A percentile compares a stretch with the other conserved stretches of the same genome.
Conservation (phyloP, 2,888 invertebrate genomes). For the Halictus quadricinctus region DNA sequence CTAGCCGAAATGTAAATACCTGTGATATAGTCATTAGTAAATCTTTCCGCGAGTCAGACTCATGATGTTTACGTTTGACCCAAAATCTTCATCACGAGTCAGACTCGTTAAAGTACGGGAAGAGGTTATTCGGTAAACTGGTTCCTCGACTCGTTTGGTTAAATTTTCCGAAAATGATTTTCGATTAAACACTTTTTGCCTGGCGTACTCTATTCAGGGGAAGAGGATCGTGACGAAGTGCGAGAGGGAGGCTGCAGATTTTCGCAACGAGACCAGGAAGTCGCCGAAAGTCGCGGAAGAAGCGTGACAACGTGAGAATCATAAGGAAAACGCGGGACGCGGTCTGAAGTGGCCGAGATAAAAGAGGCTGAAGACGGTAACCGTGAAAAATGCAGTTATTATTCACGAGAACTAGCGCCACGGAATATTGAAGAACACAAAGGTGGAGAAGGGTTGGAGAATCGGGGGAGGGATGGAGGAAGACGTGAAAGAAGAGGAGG, state of each 20-base stretch:
- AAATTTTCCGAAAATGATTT: too few species aligned
- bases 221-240: neutral
- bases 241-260: neutral
- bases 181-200: neutral
- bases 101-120: too few species aligned
- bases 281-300: neutral
- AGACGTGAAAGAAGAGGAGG: neutral
- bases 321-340: neutral
- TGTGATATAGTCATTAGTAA: too few species aligned
- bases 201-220: neutral
- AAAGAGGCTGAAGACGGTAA: conserved; percentile 17
- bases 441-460: neutral
- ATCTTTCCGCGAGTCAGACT: too few species aligned
- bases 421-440: conserved; percentile 5
- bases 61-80: too few species aligned
- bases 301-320: neutral
- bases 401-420: neutral
- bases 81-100: too few species aligned
- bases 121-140: too few species aligned
- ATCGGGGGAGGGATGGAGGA: neutral
- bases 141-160: too few species aligned
- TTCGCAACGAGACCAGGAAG: neutral
- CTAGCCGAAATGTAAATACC: too few species aligned
- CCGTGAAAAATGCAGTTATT: conserved; percentile 16
- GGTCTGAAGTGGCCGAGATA: conserved; percentile 1